Evolutionary conservation across 2,797 vertebrate species (phyloP), one percentile per base, ranked within the genome.

Genomic region (Artibeus jamaicensis): DNA sequence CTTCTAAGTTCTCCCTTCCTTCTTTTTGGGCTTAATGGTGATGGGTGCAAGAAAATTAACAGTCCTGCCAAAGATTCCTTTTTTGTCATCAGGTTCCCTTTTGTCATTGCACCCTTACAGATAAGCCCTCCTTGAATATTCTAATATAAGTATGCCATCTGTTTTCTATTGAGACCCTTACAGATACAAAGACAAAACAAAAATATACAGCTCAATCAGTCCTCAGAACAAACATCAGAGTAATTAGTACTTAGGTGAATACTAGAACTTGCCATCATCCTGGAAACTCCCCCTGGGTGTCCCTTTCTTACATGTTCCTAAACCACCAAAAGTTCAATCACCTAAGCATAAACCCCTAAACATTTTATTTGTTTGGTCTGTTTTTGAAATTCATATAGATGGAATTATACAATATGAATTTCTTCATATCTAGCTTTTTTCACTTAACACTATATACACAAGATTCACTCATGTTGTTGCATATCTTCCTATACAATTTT

Each of bases 381-480:
- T 84, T 92, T 90, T 32, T 84, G 42, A 83, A 95, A 78, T 53
- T 32, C 86, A 95, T 2, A 79, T 37, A 94, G 59, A 68, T 48
- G 82, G 11, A 82, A 73, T 82, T 39, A 29, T 50, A 81, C 50
- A 59, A 18, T 59, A 82, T 24, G 74, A 65, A 77, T 59, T 67
- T 34, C 68, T 77, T 86, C 48, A 19, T 10, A 15, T 11, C 50
- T 57, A 29, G 11, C n/a, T 92, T 85, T 92, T 32, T 89, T 18
- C 26, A 73, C 9, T 37, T 32, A 76, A 82, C 22, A 70, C 21
- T 46, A n/a, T 11, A 50, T 5, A 42, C 5, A 70, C 5, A 6
- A 70, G 48, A 76, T 21, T 53, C 24, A 42, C 24, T 26, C 26
- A 18, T 11, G 3, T 5, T 59, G 22, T 50, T 62, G 39, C 22